These are phyloP conservation scores for Globia sparganii DNA, from an alignment of 2,888 invertebrate genomes.

Conservation along the genomic window DNA sequence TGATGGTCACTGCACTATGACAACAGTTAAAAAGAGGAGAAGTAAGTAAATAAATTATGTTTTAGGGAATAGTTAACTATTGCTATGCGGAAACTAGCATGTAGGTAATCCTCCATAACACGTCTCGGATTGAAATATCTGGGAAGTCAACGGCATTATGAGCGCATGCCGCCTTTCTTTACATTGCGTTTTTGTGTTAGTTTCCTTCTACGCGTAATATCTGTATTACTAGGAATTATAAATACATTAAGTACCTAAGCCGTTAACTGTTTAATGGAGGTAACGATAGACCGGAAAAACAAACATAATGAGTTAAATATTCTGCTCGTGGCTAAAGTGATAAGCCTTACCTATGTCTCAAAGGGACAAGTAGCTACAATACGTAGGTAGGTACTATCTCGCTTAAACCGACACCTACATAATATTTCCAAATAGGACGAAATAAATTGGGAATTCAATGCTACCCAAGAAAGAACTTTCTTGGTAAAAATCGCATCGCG, in stretches of 20 bases:
- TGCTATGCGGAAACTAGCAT: constrained; percentile 34
- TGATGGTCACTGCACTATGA: neutral
- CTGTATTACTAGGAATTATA: constrained; percentile 5
- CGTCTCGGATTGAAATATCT: constrained; percentile 51
- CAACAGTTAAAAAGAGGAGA: neutral
- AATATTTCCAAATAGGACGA: neutral
- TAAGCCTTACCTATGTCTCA: neutral
- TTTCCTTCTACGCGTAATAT: constrained; percentile 29
- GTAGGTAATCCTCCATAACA: constrained; percentile 40
- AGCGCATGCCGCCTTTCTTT: constrained; percentile 35
- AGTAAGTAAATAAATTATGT: neutral
- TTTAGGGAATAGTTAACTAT: neutral
- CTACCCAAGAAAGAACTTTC: constrained; percentile 27
- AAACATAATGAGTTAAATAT: too few relatives aligned
- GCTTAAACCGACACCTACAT: neutral
- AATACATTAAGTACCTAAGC: neutral
- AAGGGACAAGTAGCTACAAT: neutral
- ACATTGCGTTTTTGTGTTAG: constrained; percentile 19
- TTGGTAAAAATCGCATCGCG: constrained; percentile 24
- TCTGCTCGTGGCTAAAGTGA: too few relatives aligned
- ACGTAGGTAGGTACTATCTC: neutral
- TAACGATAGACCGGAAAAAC: too few relatives aligned
- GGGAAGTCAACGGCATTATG: constrained; percentile 47
- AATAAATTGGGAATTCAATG: neutral
- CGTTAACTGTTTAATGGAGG: neutral